These are phyloP conservation scores for Alligator mississippiensis DNA, from an alignment of 2,113 vertebrate species.

Conservation along the genomic window DNA sequence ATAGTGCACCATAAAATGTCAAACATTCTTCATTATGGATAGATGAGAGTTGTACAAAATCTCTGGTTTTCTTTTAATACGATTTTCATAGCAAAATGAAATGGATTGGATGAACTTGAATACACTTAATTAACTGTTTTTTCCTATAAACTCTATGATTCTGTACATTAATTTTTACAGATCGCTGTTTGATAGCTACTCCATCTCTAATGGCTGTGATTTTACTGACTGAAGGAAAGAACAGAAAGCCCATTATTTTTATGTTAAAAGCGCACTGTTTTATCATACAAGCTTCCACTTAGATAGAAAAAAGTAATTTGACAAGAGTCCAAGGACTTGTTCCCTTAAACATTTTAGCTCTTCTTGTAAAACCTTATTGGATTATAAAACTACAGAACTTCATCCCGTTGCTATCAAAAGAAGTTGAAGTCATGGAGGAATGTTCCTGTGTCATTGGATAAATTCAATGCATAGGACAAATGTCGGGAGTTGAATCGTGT, in stretches of 20 bases:
- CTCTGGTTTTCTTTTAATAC: not conserved
- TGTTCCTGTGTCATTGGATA: rapidly evolving
- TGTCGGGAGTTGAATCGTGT: not conserved
- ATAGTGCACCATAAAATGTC: not conserved
- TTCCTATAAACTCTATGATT: not conserved
- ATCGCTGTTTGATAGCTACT: not conserved
- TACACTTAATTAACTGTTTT: not conserved
- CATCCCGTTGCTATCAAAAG: not conserved
- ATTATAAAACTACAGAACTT: not conserved
- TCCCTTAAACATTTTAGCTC: not conserved
- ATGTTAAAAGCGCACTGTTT: not conserved
- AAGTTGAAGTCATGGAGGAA: not conserved
- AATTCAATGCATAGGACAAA: not conserved
- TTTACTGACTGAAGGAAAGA: not conserved
- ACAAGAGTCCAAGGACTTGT: not conserved
- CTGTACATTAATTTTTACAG: not conserved
- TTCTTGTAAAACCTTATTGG: not conserved
- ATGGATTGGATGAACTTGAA: not conserved
- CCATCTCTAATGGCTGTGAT: not conserved
- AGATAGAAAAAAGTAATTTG: not conserved
- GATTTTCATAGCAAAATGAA: not conserved
- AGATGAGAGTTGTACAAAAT: not conserved
- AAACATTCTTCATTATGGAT: not conserved
- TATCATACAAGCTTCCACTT: rapidly evolving
- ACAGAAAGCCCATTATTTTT: not conserved